Conservation (phyloP, 1,140 invertebrate species). For the Pseudobourletiella spinata region DNA sequence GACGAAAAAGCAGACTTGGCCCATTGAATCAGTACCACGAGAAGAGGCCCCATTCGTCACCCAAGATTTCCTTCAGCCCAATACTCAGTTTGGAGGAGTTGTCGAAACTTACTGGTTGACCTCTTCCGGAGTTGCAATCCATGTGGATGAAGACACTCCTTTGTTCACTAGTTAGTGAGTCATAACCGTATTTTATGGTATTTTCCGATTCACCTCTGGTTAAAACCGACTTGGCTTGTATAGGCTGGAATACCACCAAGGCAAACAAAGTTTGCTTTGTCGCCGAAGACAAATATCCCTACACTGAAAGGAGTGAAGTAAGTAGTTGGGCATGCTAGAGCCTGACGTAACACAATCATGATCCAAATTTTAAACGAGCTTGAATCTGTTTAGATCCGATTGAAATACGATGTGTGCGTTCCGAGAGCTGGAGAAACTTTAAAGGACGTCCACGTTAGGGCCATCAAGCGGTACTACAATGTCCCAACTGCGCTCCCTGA, state of each 20-base stretch:
- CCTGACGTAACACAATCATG: constrained; percentile 3
- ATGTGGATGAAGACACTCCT: constrained; percentile 52
- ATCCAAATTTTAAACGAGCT: not conserved
- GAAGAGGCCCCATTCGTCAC: constrained; percentile 36
- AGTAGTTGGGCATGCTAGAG: constrained; percentile 36
- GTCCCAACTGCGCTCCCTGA: constrained; percentile 59
- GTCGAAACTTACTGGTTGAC: constrained; percentile 68
- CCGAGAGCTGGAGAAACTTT: constrained; percentile 41
- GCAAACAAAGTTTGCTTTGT: constrained; percentile 20
- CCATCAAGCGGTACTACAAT: constrained; percentile 49
- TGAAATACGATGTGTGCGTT: constrained; percentile 53
- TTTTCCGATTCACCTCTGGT: not conserved
- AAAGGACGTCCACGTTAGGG: constrained; percentile 52
- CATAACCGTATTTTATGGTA: not conserved
- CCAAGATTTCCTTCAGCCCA: constrained; percentile 37
- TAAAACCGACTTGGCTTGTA: too few relatives aligned
- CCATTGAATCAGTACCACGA: constrained; percentile 39
- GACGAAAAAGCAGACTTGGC: constrained; percentile 42
- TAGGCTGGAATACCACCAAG: constrained; percentile 12
- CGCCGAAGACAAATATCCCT: constrained; percentile 26
- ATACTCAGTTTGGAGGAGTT: constrained; percentile 45
- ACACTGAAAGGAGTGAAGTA: constrained; percentile 30
- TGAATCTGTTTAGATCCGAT: not conserved
- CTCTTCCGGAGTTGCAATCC: constrained; percentile 55
- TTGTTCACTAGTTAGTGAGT: constrained; percentile 58